These are phyloP conservation scores for Ostrea denselamellosa DNA, from an alignment of 1,140 invertebrate genomes.

Conservation along the genomic window DNA sequence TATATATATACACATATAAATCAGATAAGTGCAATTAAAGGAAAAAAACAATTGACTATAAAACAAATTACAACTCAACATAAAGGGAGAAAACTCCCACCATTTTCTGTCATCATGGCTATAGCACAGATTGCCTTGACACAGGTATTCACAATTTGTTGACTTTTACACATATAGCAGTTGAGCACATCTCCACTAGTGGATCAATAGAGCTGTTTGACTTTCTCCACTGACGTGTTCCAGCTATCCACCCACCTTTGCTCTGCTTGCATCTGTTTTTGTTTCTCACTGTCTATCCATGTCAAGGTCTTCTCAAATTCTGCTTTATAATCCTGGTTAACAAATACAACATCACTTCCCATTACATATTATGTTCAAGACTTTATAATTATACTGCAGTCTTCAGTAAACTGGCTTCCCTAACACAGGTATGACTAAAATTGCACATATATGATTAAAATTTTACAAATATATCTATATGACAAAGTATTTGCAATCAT, in stretches of 20 bases:
- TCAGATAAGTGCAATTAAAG: slow-evolving; percentile 12
- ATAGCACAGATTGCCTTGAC: neutral
- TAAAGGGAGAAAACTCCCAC: neutral
- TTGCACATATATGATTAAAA: too few species aligned
- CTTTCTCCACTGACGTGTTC: slow-evolving; percentile 74
- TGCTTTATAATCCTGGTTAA: slow-evolving; percentile 73
- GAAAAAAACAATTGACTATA: neutral
- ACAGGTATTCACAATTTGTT: slow-evolving; percentile 1
- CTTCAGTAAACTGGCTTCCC: too few species aligned
- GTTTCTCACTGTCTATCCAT: slow-evolving; percentile 69
- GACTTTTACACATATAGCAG: neutral
- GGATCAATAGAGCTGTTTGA: slow-evolving; percentile 69
- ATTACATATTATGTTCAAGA: too few species aligned
- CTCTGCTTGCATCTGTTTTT: slow-evolving; percentile 66
- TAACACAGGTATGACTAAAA: too few species aligned
- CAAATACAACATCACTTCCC: neutral
- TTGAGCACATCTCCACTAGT: neutral
- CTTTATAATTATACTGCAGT: too few species aligned
- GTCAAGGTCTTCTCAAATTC: slow-evolving; percentile 69
- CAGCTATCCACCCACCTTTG: slow-evolving; percentile 74
- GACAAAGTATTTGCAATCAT: too few species aligned
- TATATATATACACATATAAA: slow-evolving; percentile 20
- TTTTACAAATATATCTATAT: too few species aligned
- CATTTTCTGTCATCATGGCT: neutral
- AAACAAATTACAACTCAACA: slow-evolving; percentile 3